Evolutionary conservation across 2,888 invertebrate species (phyloP).

Genomic region (Criorhina ranunculi): DNA sequence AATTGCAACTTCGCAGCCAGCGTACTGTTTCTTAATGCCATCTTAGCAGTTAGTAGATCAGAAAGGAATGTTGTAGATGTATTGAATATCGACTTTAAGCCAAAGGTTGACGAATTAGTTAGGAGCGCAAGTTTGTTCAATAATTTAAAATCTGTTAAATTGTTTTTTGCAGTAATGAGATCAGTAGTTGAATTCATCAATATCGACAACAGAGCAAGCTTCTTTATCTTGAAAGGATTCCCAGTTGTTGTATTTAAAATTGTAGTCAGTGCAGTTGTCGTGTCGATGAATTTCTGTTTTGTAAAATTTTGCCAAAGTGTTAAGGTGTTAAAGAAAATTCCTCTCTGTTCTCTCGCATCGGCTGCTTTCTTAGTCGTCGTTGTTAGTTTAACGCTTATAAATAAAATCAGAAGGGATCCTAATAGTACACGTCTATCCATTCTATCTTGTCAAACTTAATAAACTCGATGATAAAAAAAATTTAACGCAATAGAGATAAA

Average conservation of each 20-base stretch:
- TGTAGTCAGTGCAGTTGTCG: neutral
- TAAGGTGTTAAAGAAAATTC: neutral
- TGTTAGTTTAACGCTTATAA: slow-evolving; percentile 1
- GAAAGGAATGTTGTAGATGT: slow-evolving; percentile 12
- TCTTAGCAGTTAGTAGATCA: slow-evolving; percentile 11
- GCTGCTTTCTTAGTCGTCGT: neutral
- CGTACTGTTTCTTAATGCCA: slow-evolving; percentile 15
- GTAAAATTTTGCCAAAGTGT: slow-evolving; percentile 19
- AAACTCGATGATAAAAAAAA: neutral
- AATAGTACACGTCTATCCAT: slow-evolving; percentile 39
- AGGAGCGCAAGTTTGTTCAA: slow-evolving; percentile 15
- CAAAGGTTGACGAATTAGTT: slow-evolving; percentile 9
- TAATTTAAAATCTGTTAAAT: slow-evolving; percentile 10
- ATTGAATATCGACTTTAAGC: slow-evolving; percentile 5
- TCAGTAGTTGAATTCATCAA: slow-evolving; percentile 18
- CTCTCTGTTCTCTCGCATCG: slow-evolving; percentile 2
- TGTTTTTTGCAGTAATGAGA: neutral
- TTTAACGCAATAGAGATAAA: neutral
- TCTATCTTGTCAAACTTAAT: neutral
- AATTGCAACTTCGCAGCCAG: slow-evolving; percentile 18
- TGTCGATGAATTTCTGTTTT: neutral
- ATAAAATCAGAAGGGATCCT: neutral
- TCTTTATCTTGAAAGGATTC: slow-evolving; percentile 8
- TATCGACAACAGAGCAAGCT: neutral
- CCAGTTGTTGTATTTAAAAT: slow-evolving; percentile 9